Percentiles rank a stretch among this genome's conserved stretches.
These are phyloP conservation scores for Parotocinclus haroldoi DNA, from an alignment of 2,797 vertebrate species.

Conservation along the genomic window DNA sequence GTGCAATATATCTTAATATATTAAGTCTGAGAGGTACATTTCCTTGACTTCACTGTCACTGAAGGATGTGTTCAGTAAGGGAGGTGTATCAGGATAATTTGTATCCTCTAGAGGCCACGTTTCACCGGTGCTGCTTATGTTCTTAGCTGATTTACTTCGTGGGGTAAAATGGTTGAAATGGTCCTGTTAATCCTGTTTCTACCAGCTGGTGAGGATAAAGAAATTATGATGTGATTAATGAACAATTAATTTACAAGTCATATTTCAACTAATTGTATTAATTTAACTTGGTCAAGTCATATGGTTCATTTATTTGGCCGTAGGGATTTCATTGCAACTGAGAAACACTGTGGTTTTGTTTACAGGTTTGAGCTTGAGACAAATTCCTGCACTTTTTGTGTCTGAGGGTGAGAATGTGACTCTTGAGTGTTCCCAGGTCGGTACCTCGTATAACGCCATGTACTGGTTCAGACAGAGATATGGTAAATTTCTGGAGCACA, in stretches of 20 bases:
- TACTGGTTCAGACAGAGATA: conserved; percentile 46
- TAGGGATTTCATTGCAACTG: neutral
- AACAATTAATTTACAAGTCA: neutral
- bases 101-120: conserved; percentile 7
- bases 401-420: conserved; percentile 31
- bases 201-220: conserved; percentile 19
- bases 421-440: conserved; percentile 35
- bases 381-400: conserved; percentile 25
- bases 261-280: neutral
- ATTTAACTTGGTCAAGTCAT: neutral
- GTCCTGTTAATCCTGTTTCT: conserved; percentile 25
- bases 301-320: neutral
- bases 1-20: too few relatives aligned
- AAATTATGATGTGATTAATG: neutral
- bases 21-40: too few relatives aligned
- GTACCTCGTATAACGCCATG: conserved; percentile 40
- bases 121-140: neutral
- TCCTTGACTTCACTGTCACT: too few relatives aligned
- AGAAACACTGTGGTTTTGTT: neutral
- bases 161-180: conserved; percentile 4
- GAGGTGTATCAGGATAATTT: conserved; percentile 1
- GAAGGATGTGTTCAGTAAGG: neutral
- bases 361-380: conserved; percentile 36
- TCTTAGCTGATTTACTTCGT: neutral
- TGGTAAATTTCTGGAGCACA: conserved; percentile 25